Percentiles rank a stretch among this genome's conserved stretches.
Conservation (phyloP, 1,140 invertebrate species). For the Trachymyrmex septentrionalis region DNA sequence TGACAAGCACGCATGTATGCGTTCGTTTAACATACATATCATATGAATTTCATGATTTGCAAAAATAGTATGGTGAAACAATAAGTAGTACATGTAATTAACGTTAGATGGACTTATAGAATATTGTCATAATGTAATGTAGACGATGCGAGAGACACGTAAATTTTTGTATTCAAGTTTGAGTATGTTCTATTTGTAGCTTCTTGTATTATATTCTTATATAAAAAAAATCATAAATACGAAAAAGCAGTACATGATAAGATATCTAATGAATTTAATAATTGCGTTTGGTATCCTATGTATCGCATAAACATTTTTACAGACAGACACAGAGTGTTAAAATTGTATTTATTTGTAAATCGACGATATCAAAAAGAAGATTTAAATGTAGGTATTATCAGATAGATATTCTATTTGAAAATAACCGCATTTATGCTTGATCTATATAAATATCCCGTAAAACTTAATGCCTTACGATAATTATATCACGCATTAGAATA, state of each 20-base stretch:
- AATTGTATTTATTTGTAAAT: constrained; percentile 59
- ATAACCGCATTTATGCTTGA: constrained; percentile 51
- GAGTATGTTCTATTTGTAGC: constrained; percentile 30
- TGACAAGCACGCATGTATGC: background rate
- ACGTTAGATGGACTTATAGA: constrained; percentile 8
- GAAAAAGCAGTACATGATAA: constrained; percentile 44
- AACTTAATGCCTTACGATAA: constrained; percentile 61
- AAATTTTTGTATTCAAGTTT: constrained; percentile 51
- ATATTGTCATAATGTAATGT: constrained; percentile 33
- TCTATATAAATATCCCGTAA: constrained; percentile 37
- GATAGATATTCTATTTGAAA: constrained; percentile 34
- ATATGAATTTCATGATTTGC: constrained; percentile 29
- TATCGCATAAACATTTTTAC: constrained; percentile 43
- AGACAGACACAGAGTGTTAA: background rate
- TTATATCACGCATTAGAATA: constrained; percentile 43
- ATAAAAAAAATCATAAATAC: constrained; percentile 45
- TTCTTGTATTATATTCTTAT: constrained; percentile 54
- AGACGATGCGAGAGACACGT: constrained; percentile 33
- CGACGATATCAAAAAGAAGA: constrained; percentile 24
- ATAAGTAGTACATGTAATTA: constrained; percentile 1
- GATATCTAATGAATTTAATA: constrained; percentile 41
- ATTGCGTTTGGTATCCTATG: constrained; percentile 41
- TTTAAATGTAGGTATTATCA: constrained; percentile 25
- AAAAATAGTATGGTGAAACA: constrained; percentile 5
- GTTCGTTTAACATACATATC: background rate